A percentile compares a stretch with the other conserved stretches of the same genome.
Conservation (phyloP, 2,797 vertebrate genomes). For the Rhinichthys osculus region DNA sequence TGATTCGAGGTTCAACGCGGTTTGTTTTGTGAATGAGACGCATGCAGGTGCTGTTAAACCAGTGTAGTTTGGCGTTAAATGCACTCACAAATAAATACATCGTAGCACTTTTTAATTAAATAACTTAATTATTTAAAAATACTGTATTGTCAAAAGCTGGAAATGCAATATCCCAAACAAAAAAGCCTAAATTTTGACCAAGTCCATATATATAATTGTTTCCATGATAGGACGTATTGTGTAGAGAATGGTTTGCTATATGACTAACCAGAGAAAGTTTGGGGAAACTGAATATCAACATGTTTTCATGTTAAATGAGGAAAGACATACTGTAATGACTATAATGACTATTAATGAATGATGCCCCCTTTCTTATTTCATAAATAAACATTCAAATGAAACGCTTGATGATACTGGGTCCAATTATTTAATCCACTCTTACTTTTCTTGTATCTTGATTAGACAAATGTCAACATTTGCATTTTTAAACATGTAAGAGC, state of each 20-base stretch:
- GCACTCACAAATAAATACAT: conserved; percentile 17
- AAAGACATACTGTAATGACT: conserved; percentile 15
- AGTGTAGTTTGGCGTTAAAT: conserved; percentile 31
- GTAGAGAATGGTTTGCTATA: neutral
- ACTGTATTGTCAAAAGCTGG: neutral
- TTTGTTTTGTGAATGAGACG: conserved; percentile 19
- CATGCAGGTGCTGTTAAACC: conserved; percentile 31
- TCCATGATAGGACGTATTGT: neutral
- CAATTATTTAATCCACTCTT: neutral
- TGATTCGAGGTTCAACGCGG: neutral
- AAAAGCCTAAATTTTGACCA: neutral
- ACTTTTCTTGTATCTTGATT: neutral
- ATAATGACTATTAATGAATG: conserved; percentile 33
- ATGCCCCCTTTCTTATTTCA: conserved; percentile 37
- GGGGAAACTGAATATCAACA: neutral
- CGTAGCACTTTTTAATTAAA: conserved; percentile 34
- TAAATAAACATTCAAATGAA: conserved; percentile 48
- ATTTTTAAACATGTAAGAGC: neutral
- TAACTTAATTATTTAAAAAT: neutral
- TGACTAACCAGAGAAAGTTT: neutral
- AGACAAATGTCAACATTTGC: neutral
- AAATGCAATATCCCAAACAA: neutral
- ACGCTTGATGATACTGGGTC: neutral
- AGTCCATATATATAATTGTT: conserved; percentile 4
- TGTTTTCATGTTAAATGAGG: neutral